A percentile compares a stretch with the other conserved stretches of the same genome.
phyloP scores from a whole-genome alignment of 2,888 invertebrate genomes.

The Acheta domesticus region DNA sequence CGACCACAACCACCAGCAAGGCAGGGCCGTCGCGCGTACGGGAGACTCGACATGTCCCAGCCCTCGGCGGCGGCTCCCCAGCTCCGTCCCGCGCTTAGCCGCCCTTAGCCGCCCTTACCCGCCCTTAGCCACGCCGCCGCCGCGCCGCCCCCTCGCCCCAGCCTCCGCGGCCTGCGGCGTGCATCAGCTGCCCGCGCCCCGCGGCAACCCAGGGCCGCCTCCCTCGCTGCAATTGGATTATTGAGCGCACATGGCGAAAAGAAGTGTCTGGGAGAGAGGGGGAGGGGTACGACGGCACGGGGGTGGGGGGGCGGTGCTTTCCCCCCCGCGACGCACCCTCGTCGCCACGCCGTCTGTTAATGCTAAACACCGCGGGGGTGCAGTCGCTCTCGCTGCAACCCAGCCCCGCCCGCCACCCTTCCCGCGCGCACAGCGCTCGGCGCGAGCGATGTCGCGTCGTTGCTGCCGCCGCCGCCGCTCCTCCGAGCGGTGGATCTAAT shows the following conservation, averaged over 20 bases:
- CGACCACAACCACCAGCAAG: too few species aligned
- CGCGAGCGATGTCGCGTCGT: neutral
- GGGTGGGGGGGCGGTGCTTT: neutral
- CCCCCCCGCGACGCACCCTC: neutral
- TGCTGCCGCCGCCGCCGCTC: too few species aligned
- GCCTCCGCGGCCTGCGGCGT: neutral
- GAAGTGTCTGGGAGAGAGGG: neutral
- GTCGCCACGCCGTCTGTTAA: conserved; percentile 18
- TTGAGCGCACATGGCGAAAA: conserved; percentile 11
- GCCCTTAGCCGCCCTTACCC: too few species aligned
- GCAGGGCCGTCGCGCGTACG: too few species aligned
- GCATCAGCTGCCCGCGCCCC: conserved; percentile 18
- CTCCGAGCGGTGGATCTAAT: too few species aligned
- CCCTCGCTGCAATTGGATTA: conserved; percentile 18
- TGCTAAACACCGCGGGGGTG: conserved; percentile 10
- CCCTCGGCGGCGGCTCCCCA: too few species aligned
- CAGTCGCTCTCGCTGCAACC: neutral
- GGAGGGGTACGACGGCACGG: neutral
- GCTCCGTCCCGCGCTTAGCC: too few species aligned
- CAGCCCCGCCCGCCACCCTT: neutral
- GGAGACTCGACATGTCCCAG: too few species aligned
- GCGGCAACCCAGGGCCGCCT: too few species aligned
- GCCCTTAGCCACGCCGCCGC: too few species aligned
- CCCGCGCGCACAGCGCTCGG: neutral
- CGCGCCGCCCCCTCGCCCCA: too few species aligned